Conservation (phyloP, 2,113 vertebrate genomes). For the Himantopus leucocephalus region DNA sequence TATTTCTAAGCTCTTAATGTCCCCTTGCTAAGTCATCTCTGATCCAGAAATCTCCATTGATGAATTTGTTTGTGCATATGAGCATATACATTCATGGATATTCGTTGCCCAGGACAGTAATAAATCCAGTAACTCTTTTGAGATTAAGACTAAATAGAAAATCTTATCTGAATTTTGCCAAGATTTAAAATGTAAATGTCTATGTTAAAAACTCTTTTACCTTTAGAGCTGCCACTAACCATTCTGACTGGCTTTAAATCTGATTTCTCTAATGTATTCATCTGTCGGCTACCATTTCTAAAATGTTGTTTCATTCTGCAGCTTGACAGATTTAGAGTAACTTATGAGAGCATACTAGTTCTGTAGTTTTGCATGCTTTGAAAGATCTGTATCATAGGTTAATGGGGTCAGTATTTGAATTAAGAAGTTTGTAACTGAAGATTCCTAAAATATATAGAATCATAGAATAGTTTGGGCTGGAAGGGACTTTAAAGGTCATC, state of each 20-base stretch:
- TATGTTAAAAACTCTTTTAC: background rate
- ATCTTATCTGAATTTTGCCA: background rate
- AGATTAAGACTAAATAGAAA: background rate
- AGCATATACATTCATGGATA: background rate
- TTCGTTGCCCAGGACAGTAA: background rate
- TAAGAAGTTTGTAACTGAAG: background rate
- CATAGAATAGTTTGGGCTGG: background rate
- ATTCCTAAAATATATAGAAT: background rate
- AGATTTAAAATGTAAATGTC: background rate
- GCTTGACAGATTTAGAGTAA: background rate
- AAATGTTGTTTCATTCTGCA: background rate
- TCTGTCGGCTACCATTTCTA: background rate
- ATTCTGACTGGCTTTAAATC: background rate
- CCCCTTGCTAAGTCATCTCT: background rate
- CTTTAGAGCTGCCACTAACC: background rate
- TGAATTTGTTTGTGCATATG: background rate
- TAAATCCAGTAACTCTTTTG: background rate
- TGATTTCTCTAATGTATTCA: background rate
- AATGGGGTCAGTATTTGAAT: background rate
- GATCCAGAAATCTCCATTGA: background rate
- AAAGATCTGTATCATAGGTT: background rate
- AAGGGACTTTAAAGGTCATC: background rate
- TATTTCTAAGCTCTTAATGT: background rate
- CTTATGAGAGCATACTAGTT: background rate
- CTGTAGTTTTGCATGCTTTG: background rate